Evolutionary conservation across 2,888 invertebrate genomes (phyloP).

Genomic region (Emmelina monodactyla): DNA sequence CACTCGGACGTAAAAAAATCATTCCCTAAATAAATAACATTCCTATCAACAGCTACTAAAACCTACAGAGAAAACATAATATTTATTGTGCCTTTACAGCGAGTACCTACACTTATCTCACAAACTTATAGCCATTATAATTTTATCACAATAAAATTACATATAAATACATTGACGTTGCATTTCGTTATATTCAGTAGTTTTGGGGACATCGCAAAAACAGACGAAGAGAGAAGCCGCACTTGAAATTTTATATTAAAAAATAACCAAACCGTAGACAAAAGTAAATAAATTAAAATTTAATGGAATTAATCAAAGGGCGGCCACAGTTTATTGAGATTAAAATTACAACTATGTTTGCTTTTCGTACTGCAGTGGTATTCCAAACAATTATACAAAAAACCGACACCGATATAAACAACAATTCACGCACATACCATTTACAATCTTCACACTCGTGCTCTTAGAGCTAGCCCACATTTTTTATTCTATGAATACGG

Average conservation of each 20-base stretch:
- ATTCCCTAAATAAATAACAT: no score
- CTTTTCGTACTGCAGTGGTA: slow-evolving; percentile 25
- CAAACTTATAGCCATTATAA: slow-evolving; percentile 37
- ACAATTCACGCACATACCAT: no score
- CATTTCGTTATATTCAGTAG: slow-evolving; percentile 11
- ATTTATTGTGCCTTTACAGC: slow-evolving; percentile 6
- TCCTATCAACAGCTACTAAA: no score
- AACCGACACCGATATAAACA: no score
- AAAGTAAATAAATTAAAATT: slow-evolving; percentile 22
- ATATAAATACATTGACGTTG: slow-evolving; percentile 34
- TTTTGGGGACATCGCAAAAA: slow-evolving; percentile 32
- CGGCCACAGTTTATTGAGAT: slow-evolving; percentile 36
- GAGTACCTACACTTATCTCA: slow-evolving; percentile 28
- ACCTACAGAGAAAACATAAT: slow-evolving; percentile 12
- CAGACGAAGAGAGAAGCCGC: slow-evolving; percentile 26
- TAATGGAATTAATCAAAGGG: slow-evolving; percentile 25
- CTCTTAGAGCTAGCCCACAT: slow-evolving; percentile 27
- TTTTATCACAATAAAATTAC: slow-evolving; percentile 51
- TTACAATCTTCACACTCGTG: no score
- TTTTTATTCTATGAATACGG: slow-evolving; percentile 20
- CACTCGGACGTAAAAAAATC: no score
- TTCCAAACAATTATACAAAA: no score
- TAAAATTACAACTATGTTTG: slow-evolving; percentile 29
- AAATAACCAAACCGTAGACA: slow-evolving; percentile 19
- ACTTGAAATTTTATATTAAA: slow-evolving; percentile 20